Conservation (phyloP, 2,888 invertebrate genomes). For the Thera britannica region DNA sequence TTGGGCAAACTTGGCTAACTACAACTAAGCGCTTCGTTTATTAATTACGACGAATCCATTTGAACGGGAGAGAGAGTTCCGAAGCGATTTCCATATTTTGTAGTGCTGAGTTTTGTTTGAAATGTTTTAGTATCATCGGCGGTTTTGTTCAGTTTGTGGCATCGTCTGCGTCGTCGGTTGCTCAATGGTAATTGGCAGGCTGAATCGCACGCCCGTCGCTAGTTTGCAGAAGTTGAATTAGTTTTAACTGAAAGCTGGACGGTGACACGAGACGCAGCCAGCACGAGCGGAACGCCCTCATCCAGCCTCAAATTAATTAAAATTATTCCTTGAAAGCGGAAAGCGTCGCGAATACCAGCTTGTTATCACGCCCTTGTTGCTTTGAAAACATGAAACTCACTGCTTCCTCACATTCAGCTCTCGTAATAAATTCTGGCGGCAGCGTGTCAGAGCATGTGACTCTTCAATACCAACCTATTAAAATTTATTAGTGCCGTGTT, state of each 20-base stretch:
- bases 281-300: slow-evolving; percentile 42
- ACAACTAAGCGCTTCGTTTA: slow-evolving; percentile 45
- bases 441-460: slow-evolving; percentile 51
- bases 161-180: slow-evolving; percentile 7
- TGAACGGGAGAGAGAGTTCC: slow-evolving; percentile 35
- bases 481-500: slow-evolving; percentile 32
- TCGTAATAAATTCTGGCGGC: slow-evolving; percentile 49
- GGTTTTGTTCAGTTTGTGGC: slow-evolving; percentile 38
- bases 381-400: slow-evolving; percentile 53
- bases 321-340: slow-evolving; percentile 61
- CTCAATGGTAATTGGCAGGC: slow-evolving; percentile 46
- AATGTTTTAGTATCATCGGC: slow-evolving; percentile 31
- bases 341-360: slow-evolving; percentile 59
- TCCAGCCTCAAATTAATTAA: slow-evolving; percentile 62
- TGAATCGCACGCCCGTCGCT: slow-evolving; percentile 28
- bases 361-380: slow-evolving; percentile 60
- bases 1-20: slow-evolving; percentile 43
- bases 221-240: slow-evolving; percentile 52
- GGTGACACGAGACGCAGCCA: slow-evolving; percentile 35
- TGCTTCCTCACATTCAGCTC: slow-evolving; percentile 29
- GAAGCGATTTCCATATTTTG: slow-evolving; percentile 42
- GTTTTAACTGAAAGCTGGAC: slow-evolving; percentile 48
- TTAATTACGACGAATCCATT: slow-evolving; percentile 44
- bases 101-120: slow-evolving; percentile 41
- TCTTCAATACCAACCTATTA: slow-evolving; percentile 36